A percentile compares a stretch with the other conserved stretches of the same genome.
Evolutionary conservation across 1,140 invertebrate genomes (phyloP).

Genomic region (Atta cephalotes): DNA sequence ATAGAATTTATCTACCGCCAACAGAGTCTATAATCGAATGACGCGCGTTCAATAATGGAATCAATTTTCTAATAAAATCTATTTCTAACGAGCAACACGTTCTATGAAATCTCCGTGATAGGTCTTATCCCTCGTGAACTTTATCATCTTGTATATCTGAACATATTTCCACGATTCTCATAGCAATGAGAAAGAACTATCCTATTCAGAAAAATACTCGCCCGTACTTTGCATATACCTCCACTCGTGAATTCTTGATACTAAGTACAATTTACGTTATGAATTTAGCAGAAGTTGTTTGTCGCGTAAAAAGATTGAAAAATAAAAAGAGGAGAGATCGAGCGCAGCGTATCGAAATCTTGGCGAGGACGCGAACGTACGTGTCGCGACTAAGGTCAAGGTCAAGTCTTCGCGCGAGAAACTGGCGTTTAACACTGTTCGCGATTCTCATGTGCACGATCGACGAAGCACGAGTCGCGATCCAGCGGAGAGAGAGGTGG

Average conservation of each 20-base stretch:
- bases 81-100: not conserved
- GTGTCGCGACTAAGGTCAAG: slow-evolving; percentile 69
- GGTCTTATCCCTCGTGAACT: not conserved
- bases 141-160: not conserved
- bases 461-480: not conserved
- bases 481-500: slow-evolving; percentile 35
- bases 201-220: not conserved
- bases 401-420: slow-evolving; percentile 60
- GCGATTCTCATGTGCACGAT: slow-evolving; percentile 51
- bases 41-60: not conserved
- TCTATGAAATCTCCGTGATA: not conserved
- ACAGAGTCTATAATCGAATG: not conserved
- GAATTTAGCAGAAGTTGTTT: slow-evolving; percentile 14
- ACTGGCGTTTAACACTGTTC: slow-evolving; percentile 53
- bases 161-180: not conserved
- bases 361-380: slow-evolving; percentile 39
- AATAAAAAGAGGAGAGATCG: not conserved
- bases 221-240: not conserved
- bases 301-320: slow-evolving; percentile 2
- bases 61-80: slow-evolving; percentile 43
- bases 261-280: slow-evolving; percentile 40
- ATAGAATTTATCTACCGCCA: slow-evolving; percentile 6
- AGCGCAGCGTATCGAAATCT: slow-evolving; percentile 22
- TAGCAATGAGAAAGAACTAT: not conserved
- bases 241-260: not conserved